These are phyloP conservation scores for Poeciliopsis turneri DNA, from an alignment of 2,797 vertebrate species.

Conservation along the genomic window DNA sequence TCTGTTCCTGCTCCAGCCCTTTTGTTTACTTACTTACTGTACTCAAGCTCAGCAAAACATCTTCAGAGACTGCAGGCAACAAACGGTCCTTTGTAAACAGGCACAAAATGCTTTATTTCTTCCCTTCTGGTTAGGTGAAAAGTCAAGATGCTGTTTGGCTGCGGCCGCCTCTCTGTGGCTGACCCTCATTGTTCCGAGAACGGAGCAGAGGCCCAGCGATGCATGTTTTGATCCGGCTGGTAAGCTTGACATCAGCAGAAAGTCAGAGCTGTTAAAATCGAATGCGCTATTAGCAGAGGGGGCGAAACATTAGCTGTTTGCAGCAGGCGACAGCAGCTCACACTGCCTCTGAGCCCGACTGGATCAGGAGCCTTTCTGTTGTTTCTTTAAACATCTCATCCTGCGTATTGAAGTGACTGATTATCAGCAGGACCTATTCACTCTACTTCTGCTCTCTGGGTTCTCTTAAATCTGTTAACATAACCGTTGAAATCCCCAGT, in stretches of 20 bases:
- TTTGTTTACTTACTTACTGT: conserved; percentile 28
- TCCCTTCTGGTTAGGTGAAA: conserved; percentile 24
- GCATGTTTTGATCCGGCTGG: conserved; percentile 48
- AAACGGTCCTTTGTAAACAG: conserved; percentile 2
- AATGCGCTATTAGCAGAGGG: conserved; percentile 57
- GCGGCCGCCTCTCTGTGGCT: conserved; percentile 1
- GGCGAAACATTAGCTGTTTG: conserved; percentile 52
- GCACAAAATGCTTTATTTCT: conserved; percentile 18
- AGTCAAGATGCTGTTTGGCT: conserved; percentile 39
- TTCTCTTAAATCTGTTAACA: conserved; percentile 52
- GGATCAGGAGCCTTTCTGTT: conserved; percentile 7
- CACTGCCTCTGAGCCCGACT: neutral
- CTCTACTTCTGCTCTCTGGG: neutral
- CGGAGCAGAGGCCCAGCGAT: conserved; percentile 21
- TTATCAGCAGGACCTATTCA: neutral
- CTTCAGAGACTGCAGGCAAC: conserved; percentile 14
- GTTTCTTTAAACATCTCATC: conserved; percentile 12
- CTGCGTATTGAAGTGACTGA: conserved; percentile 8
- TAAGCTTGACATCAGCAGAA: conserved; percentile 48
- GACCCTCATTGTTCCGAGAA: conserved; percentile 30
- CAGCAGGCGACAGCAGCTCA: conserved; percentile 25
- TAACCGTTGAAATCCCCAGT: conserved; percentile 22
- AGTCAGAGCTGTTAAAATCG: conserved; percentile 60
- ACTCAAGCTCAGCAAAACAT: conserved; percentile 18
- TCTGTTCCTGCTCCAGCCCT: conserved; percentile 13